Evolutionary conservation across 2,888 invertebrate genomes (phyloP), one percentile per base, ranked within the genome.

Genomic region (Lottia gigantea): DNA sequence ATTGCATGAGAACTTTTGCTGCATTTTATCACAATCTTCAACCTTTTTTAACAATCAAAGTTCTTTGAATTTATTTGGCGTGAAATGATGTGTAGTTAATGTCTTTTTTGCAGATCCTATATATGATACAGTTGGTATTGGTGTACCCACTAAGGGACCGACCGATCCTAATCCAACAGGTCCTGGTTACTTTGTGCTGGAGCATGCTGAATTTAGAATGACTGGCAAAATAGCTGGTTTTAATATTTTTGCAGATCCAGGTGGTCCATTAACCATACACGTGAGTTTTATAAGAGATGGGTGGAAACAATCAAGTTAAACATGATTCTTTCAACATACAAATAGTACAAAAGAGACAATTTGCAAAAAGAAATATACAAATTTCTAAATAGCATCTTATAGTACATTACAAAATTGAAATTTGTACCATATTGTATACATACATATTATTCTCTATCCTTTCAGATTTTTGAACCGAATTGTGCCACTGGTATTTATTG

Each of bases 151-250:
- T 12, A 72, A 66, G 23, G 26, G 26, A 25, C 26, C 65, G 2
- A 25, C n/a, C 23, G 25, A 15, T 14, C 15, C 23, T 7, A 15
- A 46, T 1, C 26, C 46, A 4, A 1, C 45, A 12, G 2, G 19
- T 2, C 62, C 49, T 1, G 73, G 73, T 2, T 46, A 62, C 15
- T 72, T 73, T n/a, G 55, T 78, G 16, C 66, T 77, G 67, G 71
- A 71, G 14, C 69, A 67, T 7, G 61, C 77, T 8, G 77, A 78
- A 40, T 77, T 78, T 67, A 45, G 71, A 25, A 69, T 71, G 45
- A 49, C 75, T 19, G 80, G 81, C 1, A 70, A 71, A 12, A 49
- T 84, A 6, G 68, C 78, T 6, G 80, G 80, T 2, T 76, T 81
- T 70, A 81, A 85, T 67, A 76, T 79, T 49, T 74, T 75, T 55